Evolutionary conservation across 2,113 vertebrate species (phyloP).

Genomic region (Mustela nigripes): DNA sequence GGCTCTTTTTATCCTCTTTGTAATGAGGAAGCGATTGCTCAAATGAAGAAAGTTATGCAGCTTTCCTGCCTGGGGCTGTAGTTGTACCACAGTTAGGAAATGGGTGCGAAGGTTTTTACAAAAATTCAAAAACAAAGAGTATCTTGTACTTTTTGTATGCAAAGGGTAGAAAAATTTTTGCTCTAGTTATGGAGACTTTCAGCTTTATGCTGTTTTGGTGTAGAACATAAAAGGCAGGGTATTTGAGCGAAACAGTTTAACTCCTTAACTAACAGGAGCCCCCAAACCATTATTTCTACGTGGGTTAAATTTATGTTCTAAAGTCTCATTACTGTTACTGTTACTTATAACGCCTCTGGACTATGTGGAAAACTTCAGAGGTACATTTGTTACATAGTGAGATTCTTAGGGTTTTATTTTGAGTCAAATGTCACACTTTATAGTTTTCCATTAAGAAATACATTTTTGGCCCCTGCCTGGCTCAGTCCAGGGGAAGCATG

Average conservation of each 20-base stretch:
- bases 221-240: neutral
- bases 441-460: constrained; percentile 5
- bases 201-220: neutral
- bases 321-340: neutral
- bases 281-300: neutral
- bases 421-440: neutral
- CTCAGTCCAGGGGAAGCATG: neutral
- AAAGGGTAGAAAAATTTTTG: neutral
- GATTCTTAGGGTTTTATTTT: constrained; percentile 28
- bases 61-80: constrained; percentile 41
- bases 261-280: neutral
- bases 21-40: constrained; percentile 62
- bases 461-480: neutral
- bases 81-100: constrained; percentile 7
- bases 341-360: neutral
- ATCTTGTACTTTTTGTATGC: neutral
- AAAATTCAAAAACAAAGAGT: constrained; percentile 43
- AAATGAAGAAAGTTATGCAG: constrained; percentile 7
- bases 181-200: neutral
- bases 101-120: constrained; percentile 15
- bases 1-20: constrained; percentile 43
- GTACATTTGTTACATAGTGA: neutral
- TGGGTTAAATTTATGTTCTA: neutral
- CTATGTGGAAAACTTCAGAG: constrained; percentile 8
- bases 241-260: neutral